Conservation (phyloP, 2,888 invertebrate genomes). For the Synanthedon tipuliformis region DNA sequence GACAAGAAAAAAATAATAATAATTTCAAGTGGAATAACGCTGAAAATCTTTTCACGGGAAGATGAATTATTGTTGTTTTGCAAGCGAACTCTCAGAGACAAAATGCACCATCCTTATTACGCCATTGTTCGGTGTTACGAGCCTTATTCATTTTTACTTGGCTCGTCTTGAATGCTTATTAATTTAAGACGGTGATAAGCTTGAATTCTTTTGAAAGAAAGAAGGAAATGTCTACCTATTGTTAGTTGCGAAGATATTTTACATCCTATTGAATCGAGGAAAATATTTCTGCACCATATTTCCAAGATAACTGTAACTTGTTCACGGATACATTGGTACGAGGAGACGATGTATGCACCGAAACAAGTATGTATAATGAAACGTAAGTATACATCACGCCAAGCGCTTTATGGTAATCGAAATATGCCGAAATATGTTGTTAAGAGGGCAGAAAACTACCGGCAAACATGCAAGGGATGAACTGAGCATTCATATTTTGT, state of each 20-base stretch:
- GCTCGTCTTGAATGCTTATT: slow-evolving; percentile 70
- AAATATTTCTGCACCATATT: slow-evolving; percentile 10
- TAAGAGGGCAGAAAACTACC: slow-evolving; percentile 67
- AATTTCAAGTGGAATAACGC: slow-evolving; percentile 71
- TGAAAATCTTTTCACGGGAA: slow-evolving; percentile 69
- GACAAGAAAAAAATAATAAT: slow-evolving; percentile 66
- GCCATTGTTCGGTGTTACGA: slow-evolving; percentile 67
- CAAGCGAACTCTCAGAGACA: slow-evolving; percentile 68
- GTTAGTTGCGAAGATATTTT: slow-evolving; percentile 45
- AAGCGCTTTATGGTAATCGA: slow-evolving; percentile 70
- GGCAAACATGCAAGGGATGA: slow-evolving; percentile 64
- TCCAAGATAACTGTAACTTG: background rate
- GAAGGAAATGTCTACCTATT: slow-evolving; percentile 62
- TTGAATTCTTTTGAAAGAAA: slow-evolving; percentile 65
- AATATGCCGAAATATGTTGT: slow-evolving; percentile 70
- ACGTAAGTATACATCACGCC: slow-evolving; percentile 60
- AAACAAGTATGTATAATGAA: slow-evolving; percentile 38
- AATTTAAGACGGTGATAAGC: slow-evolving; percentile 70
- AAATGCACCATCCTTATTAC: slow-evolving; percentile 69
- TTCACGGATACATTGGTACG: background rate
- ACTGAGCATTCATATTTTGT: slow-evolving; percentile 62
- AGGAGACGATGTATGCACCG: slow-evolving; percentile 5
- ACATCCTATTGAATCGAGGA: slow-evolving; percentile 43
- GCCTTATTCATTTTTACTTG: slow-evolving; percentile 71
- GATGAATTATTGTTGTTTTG: slow-evolving; percentile 69